Conservation (phyloP, 2,888 invertebrate species). For the Pyrgus malvae region DNA sequence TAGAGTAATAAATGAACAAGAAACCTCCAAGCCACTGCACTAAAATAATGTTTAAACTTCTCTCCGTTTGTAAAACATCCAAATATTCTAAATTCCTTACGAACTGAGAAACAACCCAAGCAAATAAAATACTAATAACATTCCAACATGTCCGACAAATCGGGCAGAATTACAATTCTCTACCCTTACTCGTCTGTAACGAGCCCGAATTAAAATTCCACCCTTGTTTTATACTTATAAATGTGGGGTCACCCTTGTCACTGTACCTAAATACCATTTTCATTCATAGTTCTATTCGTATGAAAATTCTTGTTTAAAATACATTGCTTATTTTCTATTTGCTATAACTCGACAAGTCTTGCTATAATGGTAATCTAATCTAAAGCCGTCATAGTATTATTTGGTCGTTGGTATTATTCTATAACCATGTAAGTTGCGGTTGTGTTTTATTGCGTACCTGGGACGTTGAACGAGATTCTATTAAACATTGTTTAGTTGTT, state of each 20-base stretch:
- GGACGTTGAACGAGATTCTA: constrained; percentile 52
- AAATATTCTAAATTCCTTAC: constrained; percentile 23
- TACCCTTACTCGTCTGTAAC: constrained; percentile 43
- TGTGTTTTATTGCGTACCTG: constrained; percentile 54
- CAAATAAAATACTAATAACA: constrained; percentile 28
- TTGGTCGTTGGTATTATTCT: neutral
- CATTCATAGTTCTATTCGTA: neutral
- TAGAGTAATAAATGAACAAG: constrained; percentile 12
- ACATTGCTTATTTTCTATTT: neutral
- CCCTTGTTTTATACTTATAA: constrained; percentile 44
- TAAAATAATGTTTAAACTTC: constrained; percentile 25
- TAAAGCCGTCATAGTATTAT: neutral
- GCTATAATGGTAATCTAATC: no score
- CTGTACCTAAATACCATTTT: constrained; percentile 11
- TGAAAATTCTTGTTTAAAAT: neutral
- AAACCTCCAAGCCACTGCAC: neutral
- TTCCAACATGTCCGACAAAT: constrained; percentile 25
- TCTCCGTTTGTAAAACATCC: constrained; percentile 17
- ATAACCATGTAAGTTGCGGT: constrained; percentile 26
- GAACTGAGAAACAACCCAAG: constrained; percentile 16
- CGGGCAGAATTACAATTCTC: constrained; percentile 24
- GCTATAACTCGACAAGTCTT: no score
- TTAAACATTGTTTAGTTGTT: constrained; percentile 59
- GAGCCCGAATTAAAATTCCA: constrained; percentile 74
- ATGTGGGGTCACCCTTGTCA: constrained; percentile 45